Percentiles rank a stretch among this genome's conserved stretches.
Conservation (phyloP, 2,797 vertebrate species). For the Lepilemur ruficaudatus region DNA sequence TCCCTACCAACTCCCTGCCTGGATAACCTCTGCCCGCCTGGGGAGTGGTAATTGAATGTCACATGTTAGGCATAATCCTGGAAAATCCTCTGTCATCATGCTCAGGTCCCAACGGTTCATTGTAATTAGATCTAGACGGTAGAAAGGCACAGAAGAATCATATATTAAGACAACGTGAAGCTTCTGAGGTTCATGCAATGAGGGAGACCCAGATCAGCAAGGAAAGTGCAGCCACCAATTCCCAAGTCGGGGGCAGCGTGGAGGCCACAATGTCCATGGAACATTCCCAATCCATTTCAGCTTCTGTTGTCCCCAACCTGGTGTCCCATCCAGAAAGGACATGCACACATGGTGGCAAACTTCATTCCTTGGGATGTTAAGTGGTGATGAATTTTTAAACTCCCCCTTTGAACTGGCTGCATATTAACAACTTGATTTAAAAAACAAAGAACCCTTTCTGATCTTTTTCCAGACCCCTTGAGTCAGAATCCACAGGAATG, state of each 20-base stretch:
- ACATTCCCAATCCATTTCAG: neutral
- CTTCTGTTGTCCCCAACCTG: neutral
- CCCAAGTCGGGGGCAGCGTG: neutral
- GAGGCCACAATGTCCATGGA: neutral
- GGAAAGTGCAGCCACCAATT: neutral
- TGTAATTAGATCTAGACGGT: slow-evolving; percentile 42
- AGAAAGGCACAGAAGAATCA: slow-evolving; percentile 15
- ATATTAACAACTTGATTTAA: slow-evolving; percentile 3
- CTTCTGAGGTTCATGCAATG: neutral
- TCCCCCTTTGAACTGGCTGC: neutral
- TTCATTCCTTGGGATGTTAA: neutral
- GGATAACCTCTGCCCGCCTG: neutral
- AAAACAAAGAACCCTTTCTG: neutral
- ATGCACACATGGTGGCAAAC: neutral
- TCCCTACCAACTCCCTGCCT: neutral
- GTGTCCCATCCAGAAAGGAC: neutral
- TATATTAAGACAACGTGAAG: neutral
- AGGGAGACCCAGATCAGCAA: neutral
- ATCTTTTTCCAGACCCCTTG: neutral
- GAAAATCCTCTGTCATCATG: slow-evolving; percentile 50
- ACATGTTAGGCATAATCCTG: slow-evolving; percentile 53
- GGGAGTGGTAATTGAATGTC: slow-evolving; percentile 46
- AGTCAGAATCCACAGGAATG: neutral
- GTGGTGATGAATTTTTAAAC: neutral
- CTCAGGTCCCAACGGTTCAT: slow-evolving; percentile 12